A percentile compares a stretch with the other conserved stretches of the same genome.
Conservation (phyloP, 2,113 vertebrate genomes). For the Tympanuchus pallidicinctus region DNA sequence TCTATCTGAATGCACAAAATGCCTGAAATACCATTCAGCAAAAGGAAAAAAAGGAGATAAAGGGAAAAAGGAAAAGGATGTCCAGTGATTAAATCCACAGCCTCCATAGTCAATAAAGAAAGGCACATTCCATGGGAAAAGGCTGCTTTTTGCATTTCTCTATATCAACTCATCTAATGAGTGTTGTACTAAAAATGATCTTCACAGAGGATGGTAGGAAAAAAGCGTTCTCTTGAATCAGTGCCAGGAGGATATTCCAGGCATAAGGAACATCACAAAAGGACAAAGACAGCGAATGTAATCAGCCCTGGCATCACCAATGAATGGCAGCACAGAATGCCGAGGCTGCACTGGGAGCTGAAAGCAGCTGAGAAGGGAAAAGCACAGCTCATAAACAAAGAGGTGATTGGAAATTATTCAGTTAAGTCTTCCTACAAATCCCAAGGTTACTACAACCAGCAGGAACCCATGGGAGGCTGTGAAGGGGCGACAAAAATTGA, state of each 20-base stretch:
- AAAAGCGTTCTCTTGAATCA: conserved; percentile 42
- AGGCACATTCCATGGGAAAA: neutral
- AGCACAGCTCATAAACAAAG: neutral
- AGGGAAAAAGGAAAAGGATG: neutral
- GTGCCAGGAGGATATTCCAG: conserved; percentile 66
- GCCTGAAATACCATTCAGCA: neutral
- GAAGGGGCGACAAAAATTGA: neutral
- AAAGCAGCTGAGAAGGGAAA: conserved; percentile 11
- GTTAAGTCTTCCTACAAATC: neutral
- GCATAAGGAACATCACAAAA: conserved; percentile 41
- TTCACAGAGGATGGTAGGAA: conserved; percentile 38
- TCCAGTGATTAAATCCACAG: neutral
- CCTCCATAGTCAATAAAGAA: neutral
- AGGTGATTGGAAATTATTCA: conserved; percentile 14
- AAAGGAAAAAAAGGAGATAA: neutral
- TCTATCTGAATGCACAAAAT: neutral
- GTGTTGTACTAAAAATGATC: conserved; percentile 31
- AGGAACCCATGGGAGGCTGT: neutral
- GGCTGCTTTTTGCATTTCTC: neutral
- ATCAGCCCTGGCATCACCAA: conserved; percentile 32
- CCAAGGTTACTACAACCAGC: neutral
- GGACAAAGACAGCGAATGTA: conserved; percentile 59
- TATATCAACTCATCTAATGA: conserved; percentile 6
- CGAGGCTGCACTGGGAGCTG: neutral
- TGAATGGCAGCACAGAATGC: conserved; percentile 22